A percentile compares a stretch with the other conserved stretches of the same genome.
Conservation (phyloP, 2,797 vertebrate species). For the Cygnus olor region DNA sequence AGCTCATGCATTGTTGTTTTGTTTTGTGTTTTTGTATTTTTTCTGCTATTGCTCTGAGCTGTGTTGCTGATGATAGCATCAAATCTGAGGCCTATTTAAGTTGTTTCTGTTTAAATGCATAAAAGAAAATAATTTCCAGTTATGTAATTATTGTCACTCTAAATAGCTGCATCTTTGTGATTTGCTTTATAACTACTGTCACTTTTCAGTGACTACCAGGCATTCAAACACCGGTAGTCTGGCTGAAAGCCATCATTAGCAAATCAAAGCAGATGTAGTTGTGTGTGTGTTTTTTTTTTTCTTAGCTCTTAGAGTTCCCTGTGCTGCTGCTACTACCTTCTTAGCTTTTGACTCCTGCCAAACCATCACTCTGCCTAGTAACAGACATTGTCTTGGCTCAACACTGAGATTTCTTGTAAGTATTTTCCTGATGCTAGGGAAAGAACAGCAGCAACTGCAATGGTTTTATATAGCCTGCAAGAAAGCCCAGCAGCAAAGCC, state of each 20-base stretch:
- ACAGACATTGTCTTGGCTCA: neutral
- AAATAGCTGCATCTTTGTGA: conserved; percentile 26
- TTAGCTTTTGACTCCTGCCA: neutral
- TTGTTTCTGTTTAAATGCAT: conserved; percentile 32
- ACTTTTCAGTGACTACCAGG: conserved; percentile 39
- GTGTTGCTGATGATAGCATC: neutral
- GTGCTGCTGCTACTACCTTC: neutral
- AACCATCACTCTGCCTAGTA: neutral
- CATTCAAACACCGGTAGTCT: neutral
- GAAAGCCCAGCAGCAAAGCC: neutral
- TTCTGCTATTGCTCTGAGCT: neutral
- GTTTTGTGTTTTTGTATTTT: neutral
- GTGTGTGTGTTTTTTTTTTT: neutral
- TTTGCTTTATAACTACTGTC: conserved; percentile 25
- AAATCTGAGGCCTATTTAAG: neutral
- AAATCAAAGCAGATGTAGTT: conserved; percentile 53
- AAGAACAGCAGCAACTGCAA: neutral
- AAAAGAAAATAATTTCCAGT: conserved; percentile 59
- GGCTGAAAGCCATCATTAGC: conserved; percentile 42
- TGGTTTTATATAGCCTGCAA: neutral
- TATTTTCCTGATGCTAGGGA: neutral
- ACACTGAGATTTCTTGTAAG: neutral
- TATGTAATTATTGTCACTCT: conserved; percentile 45
- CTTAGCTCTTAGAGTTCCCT: neutral
- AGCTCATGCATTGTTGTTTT: neutral